Base-by-base conservation (phyloP, 1,140 invertebrate genomes). In the Rhyzopertha dominica region DNA sequence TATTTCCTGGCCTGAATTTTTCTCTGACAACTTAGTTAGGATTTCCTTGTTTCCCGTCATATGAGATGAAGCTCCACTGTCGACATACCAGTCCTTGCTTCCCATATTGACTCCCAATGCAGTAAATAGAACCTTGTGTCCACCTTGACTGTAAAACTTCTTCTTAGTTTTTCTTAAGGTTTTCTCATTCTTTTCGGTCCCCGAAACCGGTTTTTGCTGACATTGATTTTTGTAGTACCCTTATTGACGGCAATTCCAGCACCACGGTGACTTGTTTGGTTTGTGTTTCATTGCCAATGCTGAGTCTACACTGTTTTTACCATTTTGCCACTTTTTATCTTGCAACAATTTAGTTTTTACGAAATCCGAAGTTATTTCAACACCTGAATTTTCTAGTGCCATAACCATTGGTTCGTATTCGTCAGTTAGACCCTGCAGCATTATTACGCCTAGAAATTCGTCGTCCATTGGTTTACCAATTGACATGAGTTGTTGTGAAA, bases 341-440 rank as follows among this genome's bases (percentile, higher is more conserved):
- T 63, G 54, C 18, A 65, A 38, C 34, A 61, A 43, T 36, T 55
- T 52, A 19, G 46, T 54, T 58, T 62, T 58, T 5, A 61, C 53
- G 36, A 48, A 41, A 38, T 60, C 51, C 20, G 49, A 39, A 22
- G 53, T 49, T 19, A 62, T 48, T 29, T 43, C 47, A 18, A 42
- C 43, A 24, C 46, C 54, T 10, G 61, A 59, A 53, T 57, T 63
- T 37, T 58, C 53, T 22, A 62, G 32, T 0, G 49, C 60, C 56
- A 59, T 57, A 30, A 58, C 54, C 53, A 61, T 55, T 7, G 57
- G 50, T 23, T 43, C 35, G 40, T 56, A 56, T 28, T 56, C 36
- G 42, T 46, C 39, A 16, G 54, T 39, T 16, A 56, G 38, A 0
- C 46, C 49, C 13, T 32, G 32, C 30, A 58, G 31, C 51, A 58